Percentiles rank a stretch among this genome's conserved stretches.
Evolutionary conservation across 1,140 invertebrate species (phyloP).

Genomic region (Mylabris phalerata): DNA sequence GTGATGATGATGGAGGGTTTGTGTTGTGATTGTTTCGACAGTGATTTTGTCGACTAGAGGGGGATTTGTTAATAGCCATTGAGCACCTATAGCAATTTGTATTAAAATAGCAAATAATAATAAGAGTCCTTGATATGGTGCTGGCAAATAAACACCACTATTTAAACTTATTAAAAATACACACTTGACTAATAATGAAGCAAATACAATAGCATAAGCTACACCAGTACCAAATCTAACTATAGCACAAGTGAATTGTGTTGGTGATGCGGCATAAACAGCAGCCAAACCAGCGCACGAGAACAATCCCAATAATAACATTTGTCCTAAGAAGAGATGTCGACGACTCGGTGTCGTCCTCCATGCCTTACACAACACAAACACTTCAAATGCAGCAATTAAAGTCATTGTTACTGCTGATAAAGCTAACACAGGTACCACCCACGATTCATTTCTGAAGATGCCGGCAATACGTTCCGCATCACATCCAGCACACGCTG

Average conservation of each 20-base stretch:
- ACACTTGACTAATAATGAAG: conserved; percentile 87
- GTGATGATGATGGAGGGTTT: not conserved
- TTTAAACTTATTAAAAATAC: conserved; percentile 88
- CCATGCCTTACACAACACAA: conserved; percentile 82
- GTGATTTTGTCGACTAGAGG: conserved; percentile 52
- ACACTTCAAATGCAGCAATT: conserved; percentile 79
- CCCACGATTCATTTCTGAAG: conserved; percentile 72
- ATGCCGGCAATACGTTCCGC: conserved; percentile 36
- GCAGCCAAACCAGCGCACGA: conserved; percentile 73
- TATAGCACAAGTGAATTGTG: conserved; percentile 72
- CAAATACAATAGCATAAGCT: conserved; percentile 83
- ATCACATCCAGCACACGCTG: conserved; percentile 23
- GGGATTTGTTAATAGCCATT: conserved; percentile 75
- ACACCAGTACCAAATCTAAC: conserved; percentile 80
- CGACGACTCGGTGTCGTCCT: conserved; percentile 74
- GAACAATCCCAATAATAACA: conserved; percentile 81
- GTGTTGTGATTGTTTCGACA: conserved; percentile 33
- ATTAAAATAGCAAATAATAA: conserved; percentile 84
- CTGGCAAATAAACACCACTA: conserved; percentile 86
- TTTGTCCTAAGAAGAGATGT: conserved; percentile 86
- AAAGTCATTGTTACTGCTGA: conserved; percentile 71
- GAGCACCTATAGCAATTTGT: conserved; percentile 80
- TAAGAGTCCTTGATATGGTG: conserved; percentile 82
- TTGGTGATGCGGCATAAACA: conserved; percentile 71
- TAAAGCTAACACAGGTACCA: conserved; percentile 73